phyloP scores from a whole-genome alignment of 2,888 invertebrate species.

The Pandemis corylana region DNA sequence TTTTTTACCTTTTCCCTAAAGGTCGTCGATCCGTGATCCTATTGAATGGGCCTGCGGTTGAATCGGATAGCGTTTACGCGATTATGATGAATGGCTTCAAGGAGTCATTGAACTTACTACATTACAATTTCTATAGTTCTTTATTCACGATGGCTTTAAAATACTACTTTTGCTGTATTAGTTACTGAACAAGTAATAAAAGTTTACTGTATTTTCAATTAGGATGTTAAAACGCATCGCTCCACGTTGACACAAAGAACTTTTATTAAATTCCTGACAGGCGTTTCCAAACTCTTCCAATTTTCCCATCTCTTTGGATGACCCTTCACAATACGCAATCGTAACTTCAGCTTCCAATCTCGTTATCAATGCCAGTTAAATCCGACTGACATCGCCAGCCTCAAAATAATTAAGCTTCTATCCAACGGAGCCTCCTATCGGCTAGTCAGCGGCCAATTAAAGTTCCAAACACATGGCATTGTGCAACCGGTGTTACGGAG shows the following conservation, averaged over 20 bases:
- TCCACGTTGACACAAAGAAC: not conserved
- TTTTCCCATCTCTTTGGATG: constrained; percentile 12
- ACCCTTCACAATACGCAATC: constrained; percentile 31
- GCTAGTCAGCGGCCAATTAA: constrained; percentile 49
- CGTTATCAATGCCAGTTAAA: constrained; percentile 33
- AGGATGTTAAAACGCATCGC: not conserved
- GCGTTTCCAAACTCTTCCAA: constrained; percentile 21
- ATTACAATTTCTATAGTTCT: constrained; percentile 34
- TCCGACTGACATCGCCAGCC: constrained; percentile 24
- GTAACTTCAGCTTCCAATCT: constrained; percentile 31
- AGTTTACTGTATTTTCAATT: not conserved
- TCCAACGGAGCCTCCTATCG: constrained; percentile 26
- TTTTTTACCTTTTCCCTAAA: constrained; percentile 56
- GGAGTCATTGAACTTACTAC: constrained; percentile 49
- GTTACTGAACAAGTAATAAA: not conserved
- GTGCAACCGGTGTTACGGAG: constrained; percentile 59
- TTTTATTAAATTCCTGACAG: constrained; percentile 21
- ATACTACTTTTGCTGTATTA: constrained; percentile 19
- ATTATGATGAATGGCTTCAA: constrained; percentile 54
- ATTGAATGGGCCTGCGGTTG: constrained; percentile 47
- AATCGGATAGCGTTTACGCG: constrained; percentile 49
- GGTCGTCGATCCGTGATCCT: constrained; percentile 46
- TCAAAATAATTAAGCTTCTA: constrained; percentile 38
- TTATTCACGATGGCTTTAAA: constrained; percentile 10
- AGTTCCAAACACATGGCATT: constrained; percentile 41